Percentiles rank a stretch among this genome's conserved stretches.
phyloP scores from a whole-genome alignment of 2,888 invertebrate genomes.

The Sphecodes monilicornis region DNA sequence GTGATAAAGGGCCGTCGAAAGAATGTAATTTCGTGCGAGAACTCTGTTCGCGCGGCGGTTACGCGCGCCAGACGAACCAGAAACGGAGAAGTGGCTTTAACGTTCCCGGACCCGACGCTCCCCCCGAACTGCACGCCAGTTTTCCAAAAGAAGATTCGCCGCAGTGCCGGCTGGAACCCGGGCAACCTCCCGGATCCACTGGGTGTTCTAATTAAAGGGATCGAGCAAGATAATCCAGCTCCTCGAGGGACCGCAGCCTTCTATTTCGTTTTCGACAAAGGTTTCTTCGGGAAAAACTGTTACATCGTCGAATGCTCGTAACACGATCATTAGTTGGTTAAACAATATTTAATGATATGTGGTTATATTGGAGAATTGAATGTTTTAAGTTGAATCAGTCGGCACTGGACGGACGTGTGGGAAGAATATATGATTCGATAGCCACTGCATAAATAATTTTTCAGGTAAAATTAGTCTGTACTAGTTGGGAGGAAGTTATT shows the following conservation, averaged over 20 bases:
- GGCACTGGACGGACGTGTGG: too few species aligned
- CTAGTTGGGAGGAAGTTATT: too few species aligned
- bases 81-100: constrained; percentile 23
- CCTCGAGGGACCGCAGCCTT: neutral
- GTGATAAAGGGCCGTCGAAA: constrained; percentile 31
- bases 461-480: too few species aligned
- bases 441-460: too few species aligned
- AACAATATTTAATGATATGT: too few species aligned
- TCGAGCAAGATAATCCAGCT: neutral
- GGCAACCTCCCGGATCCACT: neutral
- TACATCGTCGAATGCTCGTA: too few species aligned
- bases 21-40: constrained; percentile 50
- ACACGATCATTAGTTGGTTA: too few species aligned
- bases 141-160: constrained; percentile 25
- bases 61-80: neutral
- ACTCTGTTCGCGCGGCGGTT: constrained; percentile 21
- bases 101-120: neutral
- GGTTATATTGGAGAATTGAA: too few species aligned
- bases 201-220: neutral
- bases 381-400: too few species aligned
- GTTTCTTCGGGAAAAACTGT: neutral
- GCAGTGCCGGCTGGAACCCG: neutral
- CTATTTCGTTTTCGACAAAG: neutral
- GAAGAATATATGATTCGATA: too few species aligned
- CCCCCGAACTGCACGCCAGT: constrained; percentile 25